phyloP scores from a whole-genome alignment of 2,113 vertebrate genomes.

The Dromaius novaehollandiae region DNA sequence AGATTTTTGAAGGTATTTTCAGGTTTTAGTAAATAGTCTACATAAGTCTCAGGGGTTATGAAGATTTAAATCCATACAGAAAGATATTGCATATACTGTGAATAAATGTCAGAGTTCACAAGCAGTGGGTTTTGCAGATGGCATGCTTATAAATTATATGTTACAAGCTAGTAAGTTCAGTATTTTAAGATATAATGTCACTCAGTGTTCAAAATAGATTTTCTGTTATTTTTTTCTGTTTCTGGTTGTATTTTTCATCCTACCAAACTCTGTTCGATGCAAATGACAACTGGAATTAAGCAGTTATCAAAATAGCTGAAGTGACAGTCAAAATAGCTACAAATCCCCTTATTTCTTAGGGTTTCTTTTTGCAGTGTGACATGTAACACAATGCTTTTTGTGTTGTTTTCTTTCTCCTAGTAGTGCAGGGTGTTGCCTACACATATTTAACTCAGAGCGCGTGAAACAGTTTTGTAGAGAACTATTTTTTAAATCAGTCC shows the following conservation, averaged over 20 bases:
- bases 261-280: neutral
- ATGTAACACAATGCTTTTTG: neutral
- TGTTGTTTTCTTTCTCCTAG: neutral
- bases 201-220: neutral
- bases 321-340: neutral
- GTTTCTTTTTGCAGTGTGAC: neutral
- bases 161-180: neutral
- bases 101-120: neutral
- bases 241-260: neutral
- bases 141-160: neutral
- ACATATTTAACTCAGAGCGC: constrained; percentile 6
- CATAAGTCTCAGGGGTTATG: neutral
- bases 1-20: neutral
- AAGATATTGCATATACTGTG: neutral
- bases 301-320: neutral
- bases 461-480: neutral
- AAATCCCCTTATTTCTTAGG: neutral
- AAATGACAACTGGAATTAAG: neutral
- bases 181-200: neutral
- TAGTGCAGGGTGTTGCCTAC: neutral
- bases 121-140: neutral
- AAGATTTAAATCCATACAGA: neutral
- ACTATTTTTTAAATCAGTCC: neutral
- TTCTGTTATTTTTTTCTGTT: neutral
- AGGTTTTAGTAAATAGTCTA: neutral